Percentiles rank a stretch among this genome's conserved stretches.
These are phyloP conservation scores for Andrena chrysosceles DNA, from an alignment of 2,888 invertebrate genomes.

Conservation along the genomic window DNA sequence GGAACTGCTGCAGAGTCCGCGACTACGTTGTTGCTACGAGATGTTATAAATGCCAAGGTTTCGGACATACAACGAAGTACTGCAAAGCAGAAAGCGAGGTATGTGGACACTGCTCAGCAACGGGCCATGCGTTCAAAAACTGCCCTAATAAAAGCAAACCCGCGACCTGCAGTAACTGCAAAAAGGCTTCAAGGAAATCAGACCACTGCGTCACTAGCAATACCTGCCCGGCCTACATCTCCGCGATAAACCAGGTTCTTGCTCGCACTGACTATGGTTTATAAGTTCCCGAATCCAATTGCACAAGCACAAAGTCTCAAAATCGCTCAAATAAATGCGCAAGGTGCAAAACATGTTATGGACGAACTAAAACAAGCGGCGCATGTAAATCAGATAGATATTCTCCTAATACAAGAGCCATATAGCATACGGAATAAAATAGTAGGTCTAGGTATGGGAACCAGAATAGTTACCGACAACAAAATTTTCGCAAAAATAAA, in stretches of 20 bases:
- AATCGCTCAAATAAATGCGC: neutral
- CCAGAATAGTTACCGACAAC: neutral
- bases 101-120: neutral
- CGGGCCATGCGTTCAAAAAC: neutral
- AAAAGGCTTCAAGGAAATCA: neutral
- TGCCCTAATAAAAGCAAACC: neutral
- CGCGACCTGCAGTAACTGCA: neutral
- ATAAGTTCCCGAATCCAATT: neutral
- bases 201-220: too few species aligned
- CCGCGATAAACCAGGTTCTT: neutral
- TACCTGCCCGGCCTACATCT: too few species aligned
- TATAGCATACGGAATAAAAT: neutral
- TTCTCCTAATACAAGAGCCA: slow-evolving; percentile 2
- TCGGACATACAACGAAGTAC: slow-evolving; percentile 23
- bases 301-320: neutral
- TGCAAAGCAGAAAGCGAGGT: neutral
- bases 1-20: slow-evolving; percentile 21
- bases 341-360: neutral
- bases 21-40: slow-evolving; percentile 16
- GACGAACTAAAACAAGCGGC: neutral
- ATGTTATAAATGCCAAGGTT: slow-evolving; percentile 27
- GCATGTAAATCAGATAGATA: neutral
- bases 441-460: neutral
- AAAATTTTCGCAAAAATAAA: neutral
- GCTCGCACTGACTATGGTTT: neutral